Base-by-base conservation (phyloP, 1,140 invertebrate species). In the Bombyx mandarina region DNA sequence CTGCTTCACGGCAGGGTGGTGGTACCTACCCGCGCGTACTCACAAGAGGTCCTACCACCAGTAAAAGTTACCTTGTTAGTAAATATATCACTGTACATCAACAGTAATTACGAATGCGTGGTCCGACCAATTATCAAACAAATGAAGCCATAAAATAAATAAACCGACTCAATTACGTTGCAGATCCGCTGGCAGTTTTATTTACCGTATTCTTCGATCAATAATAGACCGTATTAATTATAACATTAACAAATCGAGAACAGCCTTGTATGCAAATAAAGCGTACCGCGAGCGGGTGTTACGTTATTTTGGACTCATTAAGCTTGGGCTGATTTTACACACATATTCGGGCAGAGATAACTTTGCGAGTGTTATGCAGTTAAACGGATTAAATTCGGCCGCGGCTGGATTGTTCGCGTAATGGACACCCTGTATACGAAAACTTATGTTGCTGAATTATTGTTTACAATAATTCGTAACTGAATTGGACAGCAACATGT, bases 361-460 rank as follows among this genome's bases (percentile, higher is more conserved):
- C 66, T 75, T 72, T 66, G 60, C 64, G 56, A 54, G 61, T 55
- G 69, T 71, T 75, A 69, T 67, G 63, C 62, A 65, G 66, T 74
- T 77, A 79, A 79, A 74, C 65, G 75, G 73, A 79, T 79, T 75
- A 75, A 71, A 70, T 73, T 68, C 62, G 62, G 66, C 70, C 73
- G 57, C 73, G 71, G 67, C 66, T 63, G 67, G 67, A 69, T 65
- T 67, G 69, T 66, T 57, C 63, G 62, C 59, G 69, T 71, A 73
- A 71, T 73, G 70, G 67, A 67, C 71, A 71, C 63, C 60, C 52
- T 63, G 60, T 68, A 62, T 57, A 65, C 66, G 64, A 65, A 69
- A 68, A 64, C 57, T 9, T 9, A 51, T 51, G 22, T 6, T 51
- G 50, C 22, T 18, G 45, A 47, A 10, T 47, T 47, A 10, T 12